phyloP scores from a whole-genome alignment of 92 coral and sea anemone species.

The Palythoa grandis region DNA sequence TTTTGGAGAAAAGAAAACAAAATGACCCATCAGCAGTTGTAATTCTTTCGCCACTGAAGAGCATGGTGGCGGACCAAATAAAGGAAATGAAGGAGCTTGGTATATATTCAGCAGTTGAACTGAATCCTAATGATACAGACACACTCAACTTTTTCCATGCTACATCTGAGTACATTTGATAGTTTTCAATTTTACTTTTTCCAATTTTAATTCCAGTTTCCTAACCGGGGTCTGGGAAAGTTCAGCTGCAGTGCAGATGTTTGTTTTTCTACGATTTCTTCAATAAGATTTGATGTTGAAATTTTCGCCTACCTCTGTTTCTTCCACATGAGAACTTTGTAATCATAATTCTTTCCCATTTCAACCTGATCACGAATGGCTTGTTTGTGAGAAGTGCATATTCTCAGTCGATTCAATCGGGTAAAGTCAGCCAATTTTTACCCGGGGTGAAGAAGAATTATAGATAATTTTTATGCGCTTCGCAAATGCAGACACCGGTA shows the following conservation, averaged over 20 bases:
- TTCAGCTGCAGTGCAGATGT: background rate
- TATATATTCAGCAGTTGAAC: no score
- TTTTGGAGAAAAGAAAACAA: no score
- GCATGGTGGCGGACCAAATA: no score
- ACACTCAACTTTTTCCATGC: no score
- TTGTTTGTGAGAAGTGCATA: constrained; percentile 48
- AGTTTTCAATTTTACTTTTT: no score
- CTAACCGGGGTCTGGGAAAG: no score
- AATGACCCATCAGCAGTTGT: no score
- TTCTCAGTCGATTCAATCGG: constrained; percentile 24
- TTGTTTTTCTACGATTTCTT: constrained; percentile 1
- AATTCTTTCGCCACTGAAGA: no score
- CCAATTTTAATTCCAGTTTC: no score
- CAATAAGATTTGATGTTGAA: background rate
- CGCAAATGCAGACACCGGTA: constrained; percentile 30
- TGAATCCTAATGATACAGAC: no score
- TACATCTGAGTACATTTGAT: no score
- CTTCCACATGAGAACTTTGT: constrained; percentile 11
- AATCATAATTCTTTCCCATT: constrained; percentile 17
- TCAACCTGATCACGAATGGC: constrained; percentile 32
- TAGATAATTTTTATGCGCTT: constrained; percentile 42
- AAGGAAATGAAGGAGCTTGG: no score
- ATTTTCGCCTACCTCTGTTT: background rate
- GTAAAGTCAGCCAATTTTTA: constrained; percentile 37
- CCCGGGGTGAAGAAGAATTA: constrained; percentile 42